Evolutionary conservation across 2,113 vertebrate genomes (phyloP).

Genomic region (Trichechus manatus): DNA sequence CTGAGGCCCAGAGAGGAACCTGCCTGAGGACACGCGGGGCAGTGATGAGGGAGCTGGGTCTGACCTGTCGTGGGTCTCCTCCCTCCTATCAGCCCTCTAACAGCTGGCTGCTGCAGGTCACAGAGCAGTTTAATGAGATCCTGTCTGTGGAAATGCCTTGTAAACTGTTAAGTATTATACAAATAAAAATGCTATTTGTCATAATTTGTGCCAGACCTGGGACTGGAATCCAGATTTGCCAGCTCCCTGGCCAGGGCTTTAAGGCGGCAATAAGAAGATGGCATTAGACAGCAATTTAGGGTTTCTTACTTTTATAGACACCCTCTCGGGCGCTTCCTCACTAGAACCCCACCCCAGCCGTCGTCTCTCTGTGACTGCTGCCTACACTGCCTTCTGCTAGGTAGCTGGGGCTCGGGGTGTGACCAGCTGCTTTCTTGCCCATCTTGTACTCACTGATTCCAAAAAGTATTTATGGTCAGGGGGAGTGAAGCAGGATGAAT

Average conservation of each 20-base stretch:
- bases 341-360: background rate
- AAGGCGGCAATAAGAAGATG: background rate
- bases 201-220: background rate
- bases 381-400: background rate
- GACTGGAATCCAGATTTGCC: conserved; percentile 48
- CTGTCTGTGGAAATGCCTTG: conserved; percentile 49
- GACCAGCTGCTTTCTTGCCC: background rate
- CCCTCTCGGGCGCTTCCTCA: background rate
- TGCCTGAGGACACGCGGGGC: background rate
- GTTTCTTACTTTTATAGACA: background rate
- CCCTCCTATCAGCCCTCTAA: background rate
- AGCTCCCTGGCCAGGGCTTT: background rate
- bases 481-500: background rate
- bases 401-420: background rate
- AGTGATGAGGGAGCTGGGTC: background rate
- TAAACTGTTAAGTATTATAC: conserved; percentile 6
- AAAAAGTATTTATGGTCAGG: background rate
- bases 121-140: conserved; percentile 13
- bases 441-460: background rate
- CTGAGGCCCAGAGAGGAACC: background rate
- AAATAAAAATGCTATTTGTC: background rate
- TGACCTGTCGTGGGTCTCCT: background rate
- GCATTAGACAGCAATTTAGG: background rate
- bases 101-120: background rate
- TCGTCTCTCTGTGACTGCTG: background rate